phyloP scores from a whole-genome alignment of 2,113 vertebrate genomes.

The Typhlomys cinereus region DNA sequence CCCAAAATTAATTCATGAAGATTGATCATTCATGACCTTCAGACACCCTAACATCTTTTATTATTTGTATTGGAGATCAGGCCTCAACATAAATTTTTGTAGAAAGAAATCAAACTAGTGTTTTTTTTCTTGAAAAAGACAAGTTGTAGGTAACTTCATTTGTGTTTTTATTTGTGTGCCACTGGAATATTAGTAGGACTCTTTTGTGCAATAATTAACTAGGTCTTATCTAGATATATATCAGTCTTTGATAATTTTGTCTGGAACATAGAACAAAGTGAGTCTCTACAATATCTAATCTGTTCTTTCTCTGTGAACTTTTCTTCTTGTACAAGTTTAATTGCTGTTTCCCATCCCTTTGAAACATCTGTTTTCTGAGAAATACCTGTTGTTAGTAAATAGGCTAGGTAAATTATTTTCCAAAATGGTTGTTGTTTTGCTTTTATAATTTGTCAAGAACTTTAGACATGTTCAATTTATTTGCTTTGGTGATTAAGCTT shows the following conservation, averaged over 20 bases:
- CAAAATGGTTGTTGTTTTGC: neutral
- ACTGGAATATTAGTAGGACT: neutral
- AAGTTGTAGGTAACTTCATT: neutral
- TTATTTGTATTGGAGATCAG: neutral
- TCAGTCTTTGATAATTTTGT: slow-evolving; percentile 1
- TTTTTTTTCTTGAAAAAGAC: neutral
- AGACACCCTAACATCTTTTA: neutral
- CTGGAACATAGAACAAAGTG: neutral
- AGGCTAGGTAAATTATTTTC: neutral
- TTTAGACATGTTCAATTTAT: neutral
- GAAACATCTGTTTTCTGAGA: neutral
- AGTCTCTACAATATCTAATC: neutral
- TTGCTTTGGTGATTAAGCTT: slow-evolving; percentile 29
- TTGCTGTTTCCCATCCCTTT: slow-evolving; percentile 28
- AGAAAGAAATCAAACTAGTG: neutral
- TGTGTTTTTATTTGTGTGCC: slow-evolving; percentile 16
- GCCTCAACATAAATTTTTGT: neutral
- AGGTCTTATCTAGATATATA: neutral
- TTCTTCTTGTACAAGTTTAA: slow-evolving; percentile 14
- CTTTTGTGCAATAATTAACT: slow-evolving; percentile 9
- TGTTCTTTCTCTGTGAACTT: neutral
- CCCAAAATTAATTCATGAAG: neutral
- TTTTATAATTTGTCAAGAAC: neutral
- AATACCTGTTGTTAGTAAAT: neutral
- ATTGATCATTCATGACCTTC: neutral